Base-by-base conservation (phyloP, 1,140 invertebrate species). In the Euwallacea fornicatus region DNA sequence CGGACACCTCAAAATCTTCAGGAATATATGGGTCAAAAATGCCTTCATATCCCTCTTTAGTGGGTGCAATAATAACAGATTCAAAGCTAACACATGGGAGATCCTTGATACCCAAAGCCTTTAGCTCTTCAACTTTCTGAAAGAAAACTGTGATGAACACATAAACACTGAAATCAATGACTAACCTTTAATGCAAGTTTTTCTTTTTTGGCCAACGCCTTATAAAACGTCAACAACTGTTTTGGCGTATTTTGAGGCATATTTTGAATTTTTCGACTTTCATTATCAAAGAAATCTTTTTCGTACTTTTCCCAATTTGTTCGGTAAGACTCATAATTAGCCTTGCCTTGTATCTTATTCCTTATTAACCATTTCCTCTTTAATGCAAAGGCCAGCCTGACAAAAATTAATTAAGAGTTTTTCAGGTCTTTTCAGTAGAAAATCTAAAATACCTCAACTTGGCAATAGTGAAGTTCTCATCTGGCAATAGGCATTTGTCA, bases 181-280 rank as follows among this genome's bases (percentile, higher is more conserved):
- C 46, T 13, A 46, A 66, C 69, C 46, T 71, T 21, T 59, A 15
- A 42, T 10, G 72, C 69, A 46, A 58, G 7, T 59, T 71, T 2
- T 58, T 72, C 69, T 10, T 71, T 71, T 13, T n/a, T 58, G n/a
- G 71, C 64, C 42, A 68, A 43, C 9, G 47, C 65, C 67, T 68
- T 63, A 42, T 62, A 72, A 63, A 72, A 72, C 42, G 54, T 66
- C 43, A 60, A 55, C 11, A 71, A 55, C 42, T 75, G 70, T 13
- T 64, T 61, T 7, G 64, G 46, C 50, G 50, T 73, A n/a, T 58
- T 58, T n/a, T 73, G 66, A 43, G 74, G 74, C 71, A 75, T 73
- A 66, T 75, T 75, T 42, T 75, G 74, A 54, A 72, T 71, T 60
- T 73, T 73, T 33, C 71, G 66, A 7, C 21, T 62, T 54, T 75